Evolutionary conservation across 2,888 invertebrate genomes (phyloP).

Genomic region (Epinotia brunnichana): DNA sequence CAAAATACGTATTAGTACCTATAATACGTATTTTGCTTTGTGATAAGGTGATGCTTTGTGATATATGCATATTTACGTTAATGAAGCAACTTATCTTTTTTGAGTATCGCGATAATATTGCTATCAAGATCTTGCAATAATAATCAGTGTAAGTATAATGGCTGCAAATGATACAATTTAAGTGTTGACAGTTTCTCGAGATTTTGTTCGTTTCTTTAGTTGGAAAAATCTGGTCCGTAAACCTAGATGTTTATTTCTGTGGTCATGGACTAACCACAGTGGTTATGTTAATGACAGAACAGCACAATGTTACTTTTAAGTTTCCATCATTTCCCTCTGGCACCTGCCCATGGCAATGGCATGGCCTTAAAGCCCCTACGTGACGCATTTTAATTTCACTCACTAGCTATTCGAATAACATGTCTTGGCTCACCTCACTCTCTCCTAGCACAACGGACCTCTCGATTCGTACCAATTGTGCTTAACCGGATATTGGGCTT

Average conservation of each 20-base stretch:
- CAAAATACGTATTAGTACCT: too few species aligned
- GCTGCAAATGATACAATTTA: too few species aligned
- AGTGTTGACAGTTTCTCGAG: too few species aligned
- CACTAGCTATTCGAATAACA: not conserved
- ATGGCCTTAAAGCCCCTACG: not conserved
- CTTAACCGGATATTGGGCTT: not conserved
- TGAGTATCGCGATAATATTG: too few species aligned
- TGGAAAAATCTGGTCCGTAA: not conserved
- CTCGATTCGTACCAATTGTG: not conserved
- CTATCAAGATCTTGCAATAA: too few species aligned
- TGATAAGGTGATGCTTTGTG: too few species aligned
- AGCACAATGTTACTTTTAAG: conserved; percentile 19
- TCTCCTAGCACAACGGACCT: not conserved
- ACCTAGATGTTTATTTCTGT: conserved; percentile 1
- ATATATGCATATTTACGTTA: too few species aligned
- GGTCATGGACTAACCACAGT: conserved; percentile 1
- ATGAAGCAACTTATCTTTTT: too few species aligned
- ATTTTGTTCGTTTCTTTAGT: not conserved
- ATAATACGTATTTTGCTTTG: too few species aligned
- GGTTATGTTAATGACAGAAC: conserved; percentile 1
- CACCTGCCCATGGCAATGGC: not conserved
- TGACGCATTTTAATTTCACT: conserved; percentile 17
- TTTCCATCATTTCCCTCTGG: not conserved
- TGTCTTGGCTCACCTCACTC: too few species aligned
- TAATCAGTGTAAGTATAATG: too few species aligned